Evolutionary conservation across 2,113 vertebrate species (phyloP), one percentile per base, ranked within the genome.

Genomic region (Pseudopipra pipra): DNA sequence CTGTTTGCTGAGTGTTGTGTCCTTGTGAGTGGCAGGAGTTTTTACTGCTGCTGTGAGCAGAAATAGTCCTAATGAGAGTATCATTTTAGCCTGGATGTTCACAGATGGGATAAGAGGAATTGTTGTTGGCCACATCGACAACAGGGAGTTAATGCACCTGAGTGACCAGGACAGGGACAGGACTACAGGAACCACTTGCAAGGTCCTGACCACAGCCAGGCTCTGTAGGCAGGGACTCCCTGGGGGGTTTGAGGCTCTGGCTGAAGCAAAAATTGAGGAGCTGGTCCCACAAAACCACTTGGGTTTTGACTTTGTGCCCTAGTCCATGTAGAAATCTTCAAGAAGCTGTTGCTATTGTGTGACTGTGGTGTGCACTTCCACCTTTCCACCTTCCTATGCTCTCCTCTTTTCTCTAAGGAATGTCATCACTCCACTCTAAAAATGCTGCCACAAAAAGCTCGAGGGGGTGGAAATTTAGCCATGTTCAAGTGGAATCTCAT

Each of bases 1-100:
- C 44, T 70, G 37, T 70, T 85, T 1, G 2, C 54, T 35, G 62
- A 72, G 58, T 3, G 0, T 39, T 37, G 52, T 71, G 67, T 63
- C 81, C 39, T 3, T 67, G 28, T 21, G 81, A 86, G 58, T 44
- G 81, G 81, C 77, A 84, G 72, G 59, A 43, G 14, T 41, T 79
- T 95, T 80, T 93, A 89, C 37, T 19, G 93, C 77, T 84, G 58
- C 85, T 84, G 33, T 51, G 85, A 78, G 88, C 72, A 87, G 63
- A 72, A 59, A 37, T 21, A 65, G 59, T 65, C 77, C 73, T 84
- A 68, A 84, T 63, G 81, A 76, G 85, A 75, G 22, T 6, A 67
- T 55, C 31, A 3, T 67, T 86, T 95, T 75, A 86, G 93, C 37
- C 62, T 72, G 67, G 85, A n/a, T 89, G 41, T 24, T 89, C 90